These are phyloP conservation scores for Typhlomys cinereus DNA, from an alignment of 2,113 vertebrate species.

Conservation along the genomic window DNA sequence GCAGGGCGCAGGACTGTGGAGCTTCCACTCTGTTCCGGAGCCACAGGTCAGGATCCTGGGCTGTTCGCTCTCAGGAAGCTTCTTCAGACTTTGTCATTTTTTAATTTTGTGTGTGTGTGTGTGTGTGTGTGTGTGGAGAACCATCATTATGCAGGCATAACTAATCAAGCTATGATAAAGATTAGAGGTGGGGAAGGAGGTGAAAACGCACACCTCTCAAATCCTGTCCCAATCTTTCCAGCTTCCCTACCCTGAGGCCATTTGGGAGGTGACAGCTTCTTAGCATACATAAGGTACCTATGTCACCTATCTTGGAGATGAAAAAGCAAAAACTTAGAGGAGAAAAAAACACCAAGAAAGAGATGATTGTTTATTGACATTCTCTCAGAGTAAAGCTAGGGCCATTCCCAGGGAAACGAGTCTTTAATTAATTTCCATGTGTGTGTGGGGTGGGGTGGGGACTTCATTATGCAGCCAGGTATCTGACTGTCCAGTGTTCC, in stretches of 20 bases:
- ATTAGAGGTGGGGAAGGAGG: neutral
- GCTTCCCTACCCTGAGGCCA: no score
- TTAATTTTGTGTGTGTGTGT: no score
- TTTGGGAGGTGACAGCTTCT: neutral
- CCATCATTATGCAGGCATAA: no score
- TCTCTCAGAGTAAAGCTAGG: neutral
- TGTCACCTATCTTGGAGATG: neutral
- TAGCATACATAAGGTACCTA: neutral
- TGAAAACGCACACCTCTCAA: neutral
- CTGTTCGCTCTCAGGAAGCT: neutral
- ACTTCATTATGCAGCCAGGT: no score
- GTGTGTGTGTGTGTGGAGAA: no score
- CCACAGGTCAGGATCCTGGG: neutral
- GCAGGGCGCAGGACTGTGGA: neutral
- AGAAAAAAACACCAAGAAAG: neutral
- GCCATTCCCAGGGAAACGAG: neutral
- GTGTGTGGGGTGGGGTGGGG: no score
- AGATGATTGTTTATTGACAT: neutral
- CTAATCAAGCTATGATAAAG: neutral
- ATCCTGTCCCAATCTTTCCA: neutral
- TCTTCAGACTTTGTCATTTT: neutral
- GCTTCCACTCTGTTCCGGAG: neutral
- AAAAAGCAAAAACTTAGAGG: neutral
- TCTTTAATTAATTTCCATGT: neutral
- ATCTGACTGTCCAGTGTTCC: neutral